Conservation (phyloP, 1,140 invertebrate genomes). For the Saccostrea glomerata region DNA sequence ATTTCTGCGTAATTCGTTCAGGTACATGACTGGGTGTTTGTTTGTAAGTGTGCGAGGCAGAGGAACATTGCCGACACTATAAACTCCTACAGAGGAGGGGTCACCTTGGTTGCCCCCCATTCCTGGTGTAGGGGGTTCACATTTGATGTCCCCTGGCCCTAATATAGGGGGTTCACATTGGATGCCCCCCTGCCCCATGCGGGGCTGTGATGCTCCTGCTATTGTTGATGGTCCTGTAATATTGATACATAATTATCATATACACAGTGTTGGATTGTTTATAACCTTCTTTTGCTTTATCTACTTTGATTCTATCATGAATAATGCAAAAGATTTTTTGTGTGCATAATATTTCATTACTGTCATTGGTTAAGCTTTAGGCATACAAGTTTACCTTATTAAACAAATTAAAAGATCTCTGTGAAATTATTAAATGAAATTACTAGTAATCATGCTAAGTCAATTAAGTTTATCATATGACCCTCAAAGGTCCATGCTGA, state of each 20-base stretch:
- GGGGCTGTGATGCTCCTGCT: background rate
- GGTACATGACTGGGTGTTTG: conserved; percentile 89
- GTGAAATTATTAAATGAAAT: no score
- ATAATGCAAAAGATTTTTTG: no score
- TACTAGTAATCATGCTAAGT: no score
- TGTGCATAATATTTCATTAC: no score
- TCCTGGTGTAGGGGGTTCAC: background rate
- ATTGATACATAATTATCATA: background rate
- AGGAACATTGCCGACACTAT: background rate
- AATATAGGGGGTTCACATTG: background rate
- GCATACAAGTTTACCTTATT: no score
- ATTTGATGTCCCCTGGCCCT: background rate
- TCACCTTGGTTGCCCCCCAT: background rate
- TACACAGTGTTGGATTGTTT: no score
- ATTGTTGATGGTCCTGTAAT: background rate
- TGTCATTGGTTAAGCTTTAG: no score
- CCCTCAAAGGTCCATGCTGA: no score
- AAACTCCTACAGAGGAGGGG: background rate
- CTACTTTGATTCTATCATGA: no score
- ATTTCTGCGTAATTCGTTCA: conserved; percentile 89
- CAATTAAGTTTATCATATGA: no score
- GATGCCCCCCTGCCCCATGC: background rate
- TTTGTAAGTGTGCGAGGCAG: conserved; percentile 73
- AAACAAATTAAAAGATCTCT: no score
- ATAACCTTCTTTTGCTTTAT: no score